These are phyloP conservation scores for Pelobates fuscus DNA, from an alignment of 2,113 vertebrate genomes.

Conservation along the genomic window DNA sequence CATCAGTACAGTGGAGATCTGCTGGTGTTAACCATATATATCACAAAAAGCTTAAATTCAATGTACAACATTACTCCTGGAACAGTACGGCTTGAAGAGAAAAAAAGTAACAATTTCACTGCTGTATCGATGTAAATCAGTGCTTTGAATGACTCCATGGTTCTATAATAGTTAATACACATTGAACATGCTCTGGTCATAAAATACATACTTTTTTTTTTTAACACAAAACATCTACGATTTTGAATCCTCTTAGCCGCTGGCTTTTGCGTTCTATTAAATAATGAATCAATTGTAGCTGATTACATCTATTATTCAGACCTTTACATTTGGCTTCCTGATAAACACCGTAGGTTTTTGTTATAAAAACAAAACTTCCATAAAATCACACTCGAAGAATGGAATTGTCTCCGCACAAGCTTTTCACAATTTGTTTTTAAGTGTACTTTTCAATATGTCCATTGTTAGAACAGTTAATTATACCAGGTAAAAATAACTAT, in stretches of 20 bases:
- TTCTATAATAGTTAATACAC: background rate
- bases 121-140: too few relatives aligned
- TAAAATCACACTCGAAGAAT: background rate
- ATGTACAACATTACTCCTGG: too few relatives aligned
- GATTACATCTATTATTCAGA: background rate
- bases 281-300: conserved; percentile 7
- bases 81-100: too few relatives aligned
- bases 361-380: background rate
- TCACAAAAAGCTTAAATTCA: too few relatives aligned
- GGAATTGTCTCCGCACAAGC: background rate
- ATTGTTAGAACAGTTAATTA: background rate
- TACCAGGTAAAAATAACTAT: background rate
- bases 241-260: background rate
- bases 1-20: too few relatives aligned
- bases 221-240: background rate
- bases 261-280: background rate
- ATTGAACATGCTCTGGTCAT: background rate
- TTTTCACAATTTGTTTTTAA: background rate
- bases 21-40: too few relatives aligned
- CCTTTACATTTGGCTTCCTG: background rate
- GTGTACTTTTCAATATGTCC: background rate
- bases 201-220: conserved; percentile 20
- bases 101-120: too few relatives aligned
- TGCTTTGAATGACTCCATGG: background rate
- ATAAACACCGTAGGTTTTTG: background rate